Percentiles rank a stretch among this genome's conserved stretches.
Conservation (phyloP, 2,888 invertebrate genomes). For the Agonopterix arenella region DNA sequence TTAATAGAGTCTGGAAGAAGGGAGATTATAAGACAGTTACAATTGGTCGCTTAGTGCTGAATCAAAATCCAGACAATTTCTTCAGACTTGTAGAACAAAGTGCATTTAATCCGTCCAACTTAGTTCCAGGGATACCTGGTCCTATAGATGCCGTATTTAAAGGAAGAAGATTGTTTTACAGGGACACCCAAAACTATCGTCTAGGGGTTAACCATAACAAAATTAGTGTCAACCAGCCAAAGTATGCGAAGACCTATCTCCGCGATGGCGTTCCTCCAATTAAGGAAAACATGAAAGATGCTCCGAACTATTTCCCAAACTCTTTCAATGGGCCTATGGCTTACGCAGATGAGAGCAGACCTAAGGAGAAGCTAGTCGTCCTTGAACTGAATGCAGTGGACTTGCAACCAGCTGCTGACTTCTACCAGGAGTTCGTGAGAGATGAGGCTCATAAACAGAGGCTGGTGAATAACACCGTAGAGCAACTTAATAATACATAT, state of each 20-base stretch:
- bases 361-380: constrained; percentile 9
- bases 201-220: background rate
- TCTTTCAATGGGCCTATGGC: constrained; percentile 33
- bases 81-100: background rate
- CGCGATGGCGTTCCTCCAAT: constrained; percentile 29
- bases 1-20: constrained; percentile 68
- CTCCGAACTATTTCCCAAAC: constrained; percentile 35
- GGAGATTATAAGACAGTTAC: constrained; percentile 81
- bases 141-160: constrained; percentile 84
- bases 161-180: background rate
- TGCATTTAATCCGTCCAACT: background rate
- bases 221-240: background rate
- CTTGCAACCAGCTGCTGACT: constrained; percentile 78
- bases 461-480: constrained; percentile 10
- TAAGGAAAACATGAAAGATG: constrained; percentile 21
- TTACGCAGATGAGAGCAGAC: constrained; percentile 22
- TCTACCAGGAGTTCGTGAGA: constrained; percentile 79
- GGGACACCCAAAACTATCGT: background rate
- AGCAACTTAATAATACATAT: constrained; percentile 3
- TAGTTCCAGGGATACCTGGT: constrained; percentile 82
- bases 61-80: background rate
- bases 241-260: constrained; percentile 18
- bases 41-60: constrained; percentile 59
- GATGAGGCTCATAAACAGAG: constrained; percentile 14
- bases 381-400: constrained; percentile 20